A percentile compares a stretch with the other conserved stretches of the same genome.
phyloP scores from a whole-genome alignment of 2,797 vertebrate species.

The Brotogeris chrysoptera region DNA sequence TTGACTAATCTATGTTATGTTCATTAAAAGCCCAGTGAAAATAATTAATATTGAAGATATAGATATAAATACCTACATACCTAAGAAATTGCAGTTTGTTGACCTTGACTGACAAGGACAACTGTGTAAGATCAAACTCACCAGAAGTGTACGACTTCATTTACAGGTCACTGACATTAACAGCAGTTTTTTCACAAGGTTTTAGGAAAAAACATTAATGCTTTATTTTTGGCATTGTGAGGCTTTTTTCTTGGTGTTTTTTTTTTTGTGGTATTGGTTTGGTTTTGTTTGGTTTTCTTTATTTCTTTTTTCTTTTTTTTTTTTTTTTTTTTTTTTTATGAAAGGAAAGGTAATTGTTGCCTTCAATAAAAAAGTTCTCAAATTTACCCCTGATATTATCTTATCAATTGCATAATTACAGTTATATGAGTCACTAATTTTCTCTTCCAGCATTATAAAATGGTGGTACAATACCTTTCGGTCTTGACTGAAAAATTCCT shows the following conservation, averaged over 20 bases:
- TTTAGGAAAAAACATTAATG: neutral
- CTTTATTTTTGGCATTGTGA: too few relatives aligned
- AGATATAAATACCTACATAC: neutral
- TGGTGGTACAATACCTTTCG: neutral
- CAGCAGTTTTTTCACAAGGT: neutral
- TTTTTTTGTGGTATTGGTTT: too few relatives aligned
- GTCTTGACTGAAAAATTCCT: neutral
- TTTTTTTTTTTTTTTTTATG: rapidly evolving
- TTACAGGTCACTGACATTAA: neutral
- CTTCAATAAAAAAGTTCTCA: neutral
- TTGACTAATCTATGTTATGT: neutral
- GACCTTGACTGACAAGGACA: neutral
- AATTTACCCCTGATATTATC: neutral
- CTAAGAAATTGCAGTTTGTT: neutral
- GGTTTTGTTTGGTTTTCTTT: neutral
- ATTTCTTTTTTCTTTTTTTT: rapidly evolving
- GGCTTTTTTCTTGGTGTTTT: too few relatives aligned
- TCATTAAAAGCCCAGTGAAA: neutral
- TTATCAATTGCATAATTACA: neutral
- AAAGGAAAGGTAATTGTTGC: neutral
- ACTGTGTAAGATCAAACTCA: neutral
- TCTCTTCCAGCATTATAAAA: neutral
- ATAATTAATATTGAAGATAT: neutral
- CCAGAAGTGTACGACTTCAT: neutral
- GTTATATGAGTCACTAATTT: neutral